Evolutionary conservation across 2,113 vertebrate genomes (phyloP).

Genomic region (Macrotus californicus): DNA sequence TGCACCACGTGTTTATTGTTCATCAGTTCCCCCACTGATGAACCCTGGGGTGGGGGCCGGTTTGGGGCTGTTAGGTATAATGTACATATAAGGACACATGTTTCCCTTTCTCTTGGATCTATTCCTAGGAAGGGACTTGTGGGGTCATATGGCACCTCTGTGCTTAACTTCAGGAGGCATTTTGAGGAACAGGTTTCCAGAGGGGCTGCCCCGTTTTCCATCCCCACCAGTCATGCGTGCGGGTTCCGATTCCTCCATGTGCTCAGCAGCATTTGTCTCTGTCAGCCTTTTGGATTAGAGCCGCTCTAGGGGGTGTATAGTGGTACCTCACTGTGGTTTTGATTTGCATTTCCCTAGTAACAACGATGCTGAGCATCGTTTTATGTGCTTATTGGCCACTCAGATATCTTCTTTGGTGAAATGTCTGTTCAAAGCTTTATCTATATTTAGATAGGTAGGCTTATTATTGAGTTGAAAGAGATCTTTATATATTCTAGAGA

Average conservation of each 20-base stretch:
- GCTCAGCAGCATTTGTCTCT: not conserved
- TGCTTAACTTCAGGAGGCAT: not conserved
- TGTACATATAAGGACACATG: not conserved
- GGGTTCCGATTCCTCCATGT: not conserved
- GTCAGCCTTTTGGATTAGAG: not conserved
- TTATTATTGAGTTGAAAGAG: too few relatives aligned
- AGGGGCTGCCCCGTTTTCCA: not conserved
- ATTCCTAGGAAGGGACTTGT: not conserved
- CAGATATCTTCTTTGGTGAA: too few relatives aligned
- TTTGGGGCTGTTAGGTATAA: not conserved
- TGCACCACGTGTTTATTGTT: fast-evolving
- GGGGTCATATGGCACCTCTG: not conserved
- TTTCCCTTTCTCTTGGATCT: not conserved
- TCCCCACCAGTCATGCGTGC: too few relatives aligned
- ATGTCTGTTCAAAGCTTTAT: too few relatives aligned
- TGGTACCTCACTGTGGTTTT: too few relatives aligned
- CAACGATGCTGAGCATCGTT: too few relatives aligned
- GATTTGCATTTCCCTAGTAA: too few relatives aligned
- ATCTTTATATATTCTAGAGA: too few relatives aligned
- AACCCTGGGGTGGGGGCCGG: not conserved
- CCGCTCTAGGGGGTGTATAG: not conserved
- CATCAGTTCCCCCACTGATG: too few relatives aligned
- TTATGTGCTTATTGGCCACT: too few relatives aligned
- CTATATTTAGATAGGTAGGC: too few relatives aligned
- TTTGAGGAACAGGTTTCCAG: not conserved